Evolutionary conservation across 2,113 vertebrate genomes (phyloP), one percentile per base, ranked within the genome.

Genomic region (Gallinago paraguaiae): DNA sequence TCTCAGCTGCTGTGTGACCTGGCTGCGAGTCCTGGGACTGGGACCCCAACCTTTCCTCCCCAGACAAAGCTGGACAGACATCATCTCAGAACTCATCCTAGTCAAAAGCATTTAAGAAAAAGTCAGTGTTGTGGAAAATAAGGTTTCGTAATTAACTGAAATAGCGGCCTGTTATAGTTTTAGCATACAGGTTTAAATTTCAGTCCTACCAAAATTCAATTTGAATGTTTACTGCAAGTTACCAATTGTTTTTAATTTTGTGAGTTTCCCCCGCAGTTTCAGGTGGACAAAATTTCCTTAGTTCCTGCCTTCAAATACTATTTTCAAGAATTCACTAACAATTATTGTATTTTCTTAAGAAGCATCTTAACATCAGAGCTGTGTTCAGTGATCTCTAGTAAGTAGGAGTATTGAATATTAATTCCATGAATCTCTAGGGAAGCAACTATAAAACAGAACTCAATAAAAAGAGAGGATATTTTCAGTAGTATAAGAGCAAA

Each of bases 1-100:
- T 20, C 30, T 0, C 3, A 65, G 63, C 14, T 0, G 2, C 35
- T 4, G 31, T 19, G 14, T 0, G 0, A 71, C 37, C 43, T 13
- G 17, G 13, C 60, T 70, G 79, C 2, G 1, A 71, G 30, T 30
- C 69, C 48, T 28, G 33, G 17, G 33, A 68, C 35, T 11, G 7
- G 14, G 28, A 23, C 8, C 14, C 20, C 0, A 0, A 22, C 15
- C 51, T 17, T 12, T 37, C 13, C 25, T 64, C 35, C 39, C 45
- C 0, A 1, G 6, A 30, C n/a, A 76, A 30, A 79, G 37, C 57
- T 56, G 3, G 3, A 31, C 1, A 0, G 3, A 31, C 1, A 0
- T 14, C 2, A 0, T 22, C 37, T 85, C 67, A 84, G 31, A 74
- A 71, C 4, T 46, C 11, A n/a, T 1, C 18, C 33, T 60, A 43